Conservation (phyloP, 2,113 vertebrate genomes). For the Psammodynastes pulverulentus region DNA sequence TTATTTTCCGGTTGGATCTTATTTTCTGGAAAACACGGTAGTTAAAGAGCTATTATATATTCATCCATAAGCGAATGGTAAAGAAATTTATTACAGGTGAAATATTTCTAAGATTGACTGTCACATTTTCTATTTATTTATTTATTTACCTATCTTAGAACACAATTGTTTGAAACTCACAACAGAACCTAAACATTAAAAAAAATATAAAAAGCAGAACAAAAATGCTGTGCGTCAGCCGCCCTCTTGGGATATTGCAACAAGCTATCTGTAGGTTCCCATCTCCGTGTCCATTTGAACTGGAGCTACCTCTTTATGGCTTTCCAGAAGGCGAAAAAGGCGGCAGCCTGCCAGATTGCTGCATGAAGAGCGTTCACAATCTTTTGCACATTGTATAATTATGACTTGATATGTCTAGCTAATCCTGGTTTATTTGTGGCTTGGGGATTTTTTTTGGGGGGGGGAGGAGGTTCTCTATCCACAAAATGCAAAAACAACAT, state of each 20-base stretch:
- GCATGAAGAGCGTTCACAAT: not conserved
- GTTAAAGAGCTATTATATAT: not conserved
- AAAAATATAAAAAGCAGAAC: not conserved
- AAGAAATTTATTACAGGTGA: not conserved
- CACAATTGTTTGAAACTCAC: not conserved
- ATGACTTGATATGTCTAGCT: too few relatives aligned
- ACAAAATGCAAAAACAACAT: too few relatives aligned
- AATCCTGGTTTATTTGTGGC: too few relatives aligned
- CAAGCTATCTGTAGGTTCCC: not conserved
- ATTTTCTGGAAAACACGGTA: too few relatives aligned
- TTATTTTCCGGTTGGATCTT: too few relatives aligned
- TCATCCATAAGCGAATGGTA: not conserved
- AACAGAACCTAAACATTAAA: not conserved
- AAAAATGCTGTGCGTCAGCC: not conserved
- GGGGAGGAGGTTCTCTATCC: too few relatives aligned
- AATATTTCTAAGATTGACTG: not conserved
- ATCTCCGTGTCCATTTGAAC: not conserved
- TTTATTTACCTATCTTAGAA: not conserved
- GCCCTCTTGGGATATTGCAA: not conserved
- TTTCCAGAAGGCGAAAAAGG: not conserved
- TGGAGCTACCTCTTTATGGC: not conserved
- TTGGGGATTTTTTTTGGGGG: too few relatives aligned
- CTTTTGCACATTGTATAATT: too few relatives aligned
- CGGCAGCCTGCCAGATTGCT: not conserved
- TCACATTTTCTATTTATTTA: not conserved